Percentiles rank a stretch among this genome's conserved stretches.
phyloP scores from a whole-genome alignment of 2,888 invertebrate genomes.

The Andricus quercusramuli region DNA sequence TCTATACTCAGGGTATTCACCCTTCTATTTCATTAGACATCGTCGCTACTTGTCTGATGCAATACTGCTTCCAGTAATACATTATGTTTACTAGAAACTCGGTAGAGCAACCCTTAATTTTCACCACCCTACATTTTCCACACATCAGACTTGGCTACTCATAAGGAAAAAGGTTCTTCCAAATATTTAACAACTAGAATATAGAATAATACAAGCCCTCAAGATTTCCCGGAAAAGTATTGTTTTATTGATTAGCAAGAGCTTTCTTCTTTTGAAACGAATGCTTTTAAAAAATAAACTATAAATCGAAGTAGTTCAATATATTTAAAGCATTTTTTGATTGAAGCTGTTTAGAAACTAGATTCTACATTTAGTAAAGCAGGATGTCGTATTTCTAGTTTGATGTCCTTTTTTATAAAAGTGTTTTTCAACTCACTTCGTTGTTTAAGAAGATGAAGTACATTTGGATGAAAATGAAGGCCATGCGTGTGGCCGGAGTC shows the following conservation, averaged over 20 bases:
- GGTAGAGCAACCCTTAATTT: slow-evolving; percentile 25
- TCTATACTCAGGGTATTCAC: slow-evolving; percentile 62
- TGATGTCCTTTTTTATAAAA: not conserved
- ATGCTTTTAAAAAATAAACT: too few relatives aligned
- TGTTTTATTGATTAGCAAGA: too few relatives aligned
- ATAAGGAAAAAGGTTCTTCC: not conserved
- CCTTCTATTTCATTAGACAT: slow-evolving; percentile 68
- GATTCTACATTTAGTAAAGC: not conserved
- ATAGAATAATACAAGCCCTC: not conserved
- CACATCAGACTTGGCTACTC: not conserved
- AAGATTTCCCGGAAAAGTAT: too few relatives aligned
- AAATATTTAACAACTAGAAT: not conserved
- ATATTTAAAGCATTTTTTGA: not conserved
- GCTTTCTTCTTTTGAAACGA: too few relatives aligned
- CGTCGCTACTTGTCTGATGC: slow-evolving; percentile 54
- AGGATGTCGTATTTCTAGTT: not conserved
- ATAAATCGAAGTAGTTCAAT: not conserved
- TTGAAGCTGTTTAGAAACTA: not conserved
- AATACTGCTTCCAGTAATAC: slow-evolving; percentile 56
- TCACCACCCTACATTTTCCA: not conserved
- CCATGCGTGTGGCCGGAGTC: slow-evolving; percentile 95
- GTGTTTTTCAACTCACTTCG: slow-evolving; percentile 83
- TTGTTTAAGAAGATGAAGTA: slow-evolving; percentile 99
- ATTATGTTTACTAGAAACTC: slow-evolving; percentile 37
- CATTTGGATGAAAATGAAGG: slow-evolving; percentile 98